Percentiles rank a stretch among this genome's conserved stretches.
These are phyloP conservation scores for Asobara japonica DNA, from an alignment of 1,140 invertebrate species.

Conservation along the genomic window DNA sequence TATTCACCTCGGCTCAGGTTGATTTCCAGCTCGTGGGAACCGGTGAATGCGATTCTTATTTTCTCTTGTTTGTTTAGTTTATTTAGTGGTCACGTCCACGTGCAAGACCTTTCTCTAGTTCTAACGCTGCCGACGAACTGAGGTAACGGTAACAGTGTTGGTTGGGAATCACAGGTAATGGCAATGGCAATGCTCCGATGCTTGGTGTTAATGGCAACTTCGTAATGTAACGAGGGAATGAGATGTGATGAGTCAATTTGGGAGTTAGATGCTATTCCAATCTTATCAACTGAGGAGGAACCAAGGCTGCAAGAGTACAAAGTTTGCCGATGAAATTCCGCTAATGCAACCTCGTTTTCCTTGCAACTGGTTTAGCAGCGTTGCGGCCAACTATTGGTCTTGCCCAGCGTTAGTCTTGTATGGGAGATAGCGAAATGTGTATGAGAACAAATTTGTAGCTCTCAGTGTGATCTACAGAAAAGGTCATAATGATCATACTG, in stretches of 20 bases:
- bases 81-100: neutral
- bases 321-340: no score
- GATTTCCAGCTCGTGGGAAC: slow-evolving; percentile 22
- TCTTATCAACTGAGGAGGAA: no score
- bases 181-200: neutral
- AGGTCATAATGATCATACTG: no score
- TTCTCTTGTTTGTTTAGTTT: neutral
- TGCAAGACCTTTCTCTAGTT: slow-evolving; percentile 1
- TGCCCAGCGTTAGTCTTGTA: no score
- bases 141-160: slow-evolving; percentile 5
- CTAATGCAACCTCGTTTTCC: no score
- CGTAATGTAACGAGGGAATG: neutral
- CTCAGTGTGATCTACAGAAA: no score
- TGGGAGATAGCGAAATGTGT: no score
- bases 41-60: neutral
- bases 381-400: no score
- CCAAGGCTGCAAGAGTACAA: no score
- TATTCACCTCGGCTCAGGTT: slow-evolving; percentile 6
- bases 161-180: neutral
- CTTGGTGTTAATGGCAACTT: neutral
- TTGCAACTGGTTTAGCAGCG: no score
- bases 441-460: no score
- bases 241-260: neutral
- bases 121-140: neutral
- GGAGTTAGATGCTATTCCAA: no score